Conservation (phyloP, 2,113 vertebrate genomes). For the Cavia porcellus region DNA sequence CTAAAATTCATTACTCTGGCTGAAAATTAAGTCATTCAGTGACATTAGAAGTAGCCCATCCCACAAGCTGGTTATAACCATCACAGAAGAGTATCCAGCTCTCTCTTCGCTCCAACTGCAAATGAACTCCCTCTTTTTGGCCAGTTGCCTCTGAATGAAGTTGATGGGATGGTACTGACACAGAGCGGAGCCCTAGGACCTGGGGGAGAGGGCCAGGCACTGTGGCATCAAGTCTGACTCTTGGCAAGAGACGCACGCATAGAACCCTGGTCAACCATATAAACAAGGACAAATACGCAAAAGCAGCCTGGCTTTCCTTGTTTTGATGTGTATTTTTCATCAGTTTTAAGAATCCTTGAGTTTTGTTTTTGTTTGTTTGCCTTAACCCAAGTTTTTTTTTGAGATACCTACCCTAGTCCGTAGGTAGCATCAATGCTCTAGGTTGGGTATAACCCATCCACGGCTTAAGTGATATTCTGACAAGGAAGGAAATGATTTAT, state of each 20-base stretch:
- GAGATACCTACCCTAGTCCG: background rate
- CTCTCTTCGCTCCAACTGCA: slow-evolving; percentile 70
- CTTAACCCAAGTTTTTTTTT: background rate
- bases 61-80: background rate
- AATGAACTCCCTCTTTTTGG: slow-evolving; percentile 92
- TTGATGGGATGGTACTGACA: slow-evolving; percentile 93
- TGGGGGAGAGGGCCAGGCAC: slow-evolving; percentile 92
- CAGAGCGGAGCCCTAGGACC: slow-evolving; percentile 93
- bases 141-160: slow-evolving; percentile 95
- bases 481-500: background rate
- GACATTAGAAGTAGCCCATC: background rate
- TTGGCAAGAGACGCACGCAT: background rate
- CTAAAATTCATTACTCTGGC: background rate
- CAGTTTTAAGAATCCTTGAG: background rate
- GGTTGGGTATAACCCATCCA: background rate
- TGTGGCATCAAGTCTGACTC: background rate
- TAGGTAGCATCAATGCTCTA: background rate
- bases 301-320: background rate
- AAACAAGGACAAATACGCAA: background rate
- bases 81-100: background rate
- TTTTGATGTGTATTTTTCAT: background rate
- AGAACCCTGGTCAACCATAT: background rate
- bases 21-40: background rate
- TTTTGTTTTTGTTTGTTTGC: too few species aligned
- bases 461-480: background rate